Conservation (phyloP, 2,113 vertebrate species). For the Daphoenositta chrysoptera region DNA sequence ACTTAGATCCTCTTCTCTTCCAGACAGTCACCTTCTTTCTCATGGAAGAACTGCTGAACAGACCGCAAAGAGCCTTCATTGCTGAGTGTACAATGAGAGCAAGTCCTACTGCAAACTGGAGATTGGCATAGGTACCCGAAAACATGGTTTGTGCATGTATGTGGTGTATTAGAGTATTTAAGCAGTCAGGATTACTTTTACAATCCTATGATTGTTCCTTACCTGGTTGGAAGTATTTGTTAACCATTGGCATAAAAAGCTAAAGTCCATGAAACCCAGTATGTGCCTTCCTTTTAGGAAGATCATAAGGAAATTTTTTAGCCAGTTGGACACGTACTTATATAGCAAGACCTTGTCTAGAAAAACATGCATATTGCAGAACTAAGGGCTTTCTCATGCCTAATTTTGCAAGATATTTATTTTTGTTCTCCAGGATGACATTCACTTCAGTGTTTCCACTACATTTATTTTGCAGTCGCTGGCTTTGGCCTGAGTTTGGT, state of each 20-base stretch:
- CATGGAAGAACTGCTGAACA: background rate
- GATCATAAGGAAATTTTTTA: background rate
- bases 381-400: background rate
- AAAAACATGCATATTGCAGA: background rate
- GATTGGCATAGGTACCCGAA: background rate
- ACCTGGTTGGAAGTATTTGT: background rate
- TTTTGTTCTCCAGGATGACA: background rate
- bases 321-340: background rate
- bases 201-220: background rate
- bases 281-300: background rate
- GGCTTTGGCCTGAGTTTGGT: background rate
- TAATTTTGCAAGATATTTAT: background rate
- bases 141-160: accelerated
- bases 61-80: background rate
- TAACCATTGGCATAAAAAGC: background rate
- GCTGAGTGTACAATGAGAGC: background rate
- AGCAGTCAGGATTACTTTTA: background rate
- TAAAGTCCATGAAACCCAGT: background rate
- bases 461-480: background rate
- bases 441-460: background rate
- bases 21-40: background rate
- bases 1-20: background rate
- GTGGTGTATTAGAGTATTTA: background rate
- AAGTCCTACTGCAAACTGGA: background rate
- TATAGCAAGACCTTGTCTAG: background rate